Percentiles rank a stretch among this genome's conserved stretches.
Evolutionary conservation across 2,797 vertebrate species (phyloP).

Genomic region (Phrynocephalus vlangalii): DNA sequence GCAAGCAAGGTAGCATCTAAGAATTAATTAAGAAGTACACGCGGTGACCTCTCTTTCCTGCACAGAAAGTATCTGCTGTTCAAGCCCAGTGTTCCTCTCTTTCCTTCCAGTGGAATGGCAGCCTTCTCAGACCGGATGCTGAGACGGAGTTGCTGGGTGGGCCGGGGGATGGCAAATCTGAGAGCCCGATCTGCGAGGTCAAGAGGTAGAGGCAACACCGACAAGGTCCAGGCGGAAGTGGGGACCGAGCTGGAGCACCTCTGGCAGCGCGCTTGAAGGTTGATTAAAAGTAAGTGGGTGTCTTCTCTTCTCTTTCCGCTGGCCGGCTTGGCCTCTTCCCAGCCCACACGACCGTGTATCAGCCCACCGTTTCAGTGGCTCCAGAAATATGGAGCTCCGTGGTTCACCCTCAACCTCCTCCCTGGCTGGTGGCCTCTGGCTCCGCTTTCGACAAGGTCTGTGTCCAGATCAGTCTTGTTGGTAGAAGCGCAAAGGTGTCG

Average conservation of each 20-base stretch:
- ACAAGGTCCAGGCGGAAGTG: not conserved
- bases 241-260: not conserved
- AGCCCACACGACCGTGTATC: too few relatives aligned
- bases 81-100: not conserved
- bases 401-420: accelerated
- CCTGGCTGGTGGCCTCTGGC: too few relatives aligned
- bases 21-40: not conserved
- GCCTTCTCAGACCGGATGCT: accelerated
- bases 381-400: not conserved
- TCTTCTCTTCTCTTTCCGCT: not conserved
- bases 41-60: not conserved
- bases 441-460: not conserved
- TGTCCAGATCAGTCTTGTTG: not conserved
- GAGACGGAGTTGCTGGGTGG: accelerated
- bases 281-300: slow-evolving; percentile 9
- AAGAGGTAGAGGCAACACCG: not conserved
- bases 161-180: accelerated
- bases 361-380: too few relatives aligned
- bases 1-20: too few relatives aligned
- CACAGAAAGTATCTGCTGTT: too few relatives aligned
- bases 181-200: not conserved
- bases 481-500: too few relatives aligned
- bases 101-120: slow-evolving; percentile 21
- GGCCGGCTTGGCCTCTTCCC: not conserved
- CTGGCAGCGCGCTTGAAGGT: not conserved